Base-by-base conservation (phyloP, 23 tunicate genomes). In the Pegea sp. region DNA sequence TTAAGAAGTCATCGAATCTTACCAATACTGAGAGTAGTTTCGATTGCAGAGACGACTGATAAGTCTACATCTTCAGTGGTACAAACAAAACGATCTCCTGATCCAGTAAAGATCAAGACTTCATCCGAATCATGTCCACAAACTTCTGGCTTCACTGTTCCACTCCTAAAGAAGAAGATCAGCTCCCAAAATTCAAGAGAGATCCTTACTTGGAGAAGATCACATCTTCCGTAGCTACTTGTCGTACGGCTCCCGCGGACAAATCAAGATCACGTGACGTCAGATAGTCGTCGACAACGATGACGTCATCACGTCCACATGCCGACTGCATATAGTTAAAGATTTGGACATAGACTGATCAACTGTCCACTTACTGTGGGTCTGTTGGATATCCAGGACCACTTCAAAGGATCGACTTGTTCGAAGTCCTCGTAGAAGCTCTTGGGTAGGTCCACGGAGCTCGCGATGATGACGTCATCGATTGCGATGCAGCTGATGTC, bases 191-290 rank as follows among this genome's bases (percentile, higher is more conserved):
- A 50, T n/a, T 8, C 21, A 6, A 8, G 6, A 11, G 55, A 25
- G 5, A 54, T 24, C 5, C 7, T 20, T 24, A 4, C 28, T 4
- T 54, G 13, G 32, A 20, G 5, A 19, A 5, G 21, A 25, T 18
- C 59, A 20, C 20, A 18, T 19, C 59, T 18, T 26, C 31, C 34
- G 26, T 54, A 6, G 28, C 26, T 18, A 13, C 5, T 26, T 29
- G 0, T 31, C 6, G 25, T 5, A 24, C 29, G 4, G 57, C 20
- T 18, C 70, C 75, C 5, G 46, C 64, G 0, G 69, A 68, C 20
- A 78, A 30, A 64, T 78, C 91, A 19, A 78, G 30, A 31, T 78
- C 91, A 32, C 77, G 53, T 23, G 91, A 49, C 7, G 69, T 75
- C 34, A 66, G 73, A 53, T 49, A 64, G 16, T 54, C 30, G 8